Conservation (phyloP, 1,140 invertebrate genomes). For the Akabosia matsudoensis region DNA sequence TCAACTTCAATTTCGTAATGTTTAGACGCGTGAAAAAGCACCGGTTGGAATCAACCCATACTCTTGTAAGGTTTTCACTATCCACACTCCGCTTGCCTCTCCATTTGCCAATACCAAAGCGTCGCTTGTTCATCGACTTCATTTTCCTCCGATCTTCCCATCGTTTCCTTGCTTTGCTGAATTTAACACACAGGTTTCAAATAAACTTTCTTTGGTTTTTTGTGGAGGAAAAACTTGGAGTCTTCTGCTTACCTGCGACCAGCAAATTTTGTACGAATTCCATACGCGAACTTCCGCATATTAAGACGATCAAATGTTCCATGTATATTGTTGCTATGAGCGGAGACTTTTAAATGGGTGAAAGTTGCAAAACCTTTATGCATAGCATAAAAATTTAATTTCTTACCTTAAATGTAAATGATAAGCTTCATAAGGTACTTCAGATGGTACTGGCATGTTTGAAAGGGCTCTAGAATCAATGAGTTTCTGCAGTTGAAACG, state of each 20-base stretch:
- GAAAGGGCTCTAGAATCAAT: not conserved
- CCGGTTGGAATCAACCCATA: too few relatives aligned
- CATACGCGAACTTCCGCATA: not conserved
- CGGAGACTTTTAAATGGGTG: too few relatives aligned
- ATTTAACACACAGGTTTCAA: too few relatives aligned
- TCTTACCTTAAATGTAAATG: conserved; percentile 5
- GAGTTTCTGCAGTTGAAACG: not conserved
- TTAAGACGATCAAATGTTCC: not conserved
- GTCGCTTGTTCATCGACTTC: not conserved
- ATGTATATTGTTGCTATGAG: not conserved
- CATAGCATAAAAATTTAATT: too few relatives aligned
- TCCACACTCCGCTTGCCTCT: not conserved
- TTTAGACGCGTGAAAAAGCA: too few relatives aligned
- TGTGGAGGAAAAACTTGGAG: not conserved
- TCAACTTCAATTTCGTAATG: too few relatives aligned
- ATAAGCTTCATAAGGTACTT: conserved; percentile 1
- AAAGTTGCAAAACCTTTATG: too few relatives aligned
- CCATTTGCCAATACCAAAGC: not conserved
- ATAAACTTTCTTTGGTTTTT: too few relatives aligned
- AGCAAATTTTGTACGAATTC: not conserved
- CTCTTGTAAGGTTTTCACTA: too few relatives aligned
- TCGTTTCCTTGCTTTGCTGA: not conserved
- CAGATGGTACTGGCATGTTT: not conserved
- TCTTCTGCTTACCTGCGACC: not conserved
- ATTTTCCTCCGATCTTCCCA: not conserved